Percentiles rank a stretch among this genome's conserved stretches.
Conservation (phyloP, 2,888 invertebrate species). For the Mayetiola destructor region DNA sequence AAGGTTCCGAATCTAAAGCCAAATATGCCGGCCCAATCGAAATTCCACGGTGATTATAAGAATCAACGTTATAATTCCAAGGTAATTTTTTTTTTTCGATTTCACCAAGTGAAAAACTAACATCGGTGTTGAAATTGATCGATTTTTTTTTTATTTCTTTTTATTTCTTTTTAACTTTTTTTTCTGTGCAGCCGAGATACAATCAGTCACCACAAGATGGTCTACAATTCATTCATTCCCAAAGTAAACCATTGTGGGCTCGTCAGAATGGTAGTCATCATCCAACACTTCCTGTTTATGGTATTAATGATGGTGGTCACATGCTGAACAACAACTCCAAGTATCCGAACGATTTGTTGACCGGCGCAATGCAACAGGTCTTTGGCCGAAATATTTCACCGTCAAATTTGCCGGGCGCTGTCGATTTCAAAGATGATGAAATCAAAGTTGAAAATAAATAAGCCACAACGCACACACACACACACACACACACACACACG, state of each 20-base stretch:
- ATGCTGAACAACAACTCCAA: not conserved
- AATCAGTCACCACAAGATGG: not conserved
- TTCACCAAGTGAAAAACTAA: not conserved
- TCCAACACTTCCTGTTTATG: too few species aligned
- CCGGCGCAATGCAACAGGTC: not conserved
- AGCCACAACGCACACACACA: too few species aligned
- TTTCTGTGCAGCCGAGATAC: not conserved
- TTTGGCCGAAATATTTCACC: not conserved
- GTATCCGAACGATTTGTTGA: not conserved
- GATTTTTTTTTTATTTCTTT: not conserved
- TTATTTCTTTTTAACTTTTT: not conserved
- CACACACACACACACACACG: too few species aligned
- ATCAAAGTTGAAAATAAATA: not conserved
- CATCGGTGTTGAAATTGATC: not conserved
- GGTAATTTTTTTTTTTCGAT: not conserved
- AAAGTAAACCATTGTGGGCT: not conserved
- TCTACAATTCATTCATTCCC: conserved; percentile 2
- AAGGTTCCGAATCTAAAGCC: not conserved
- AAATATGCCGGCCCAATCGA: not conserved
- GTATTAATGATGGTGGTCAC: not conserved
- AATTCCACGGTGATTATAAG: not conserved
- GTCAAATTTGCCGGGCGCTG: not conserved
- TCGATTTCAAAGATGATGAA: not conserved
- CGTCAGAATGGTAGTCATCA: not conserved
- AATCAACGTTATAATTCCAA: not conserved